phyloP scores from a whole-genome alignment of 1,140 invertebrate genomes.

The Hetaerina americana region DNA sequence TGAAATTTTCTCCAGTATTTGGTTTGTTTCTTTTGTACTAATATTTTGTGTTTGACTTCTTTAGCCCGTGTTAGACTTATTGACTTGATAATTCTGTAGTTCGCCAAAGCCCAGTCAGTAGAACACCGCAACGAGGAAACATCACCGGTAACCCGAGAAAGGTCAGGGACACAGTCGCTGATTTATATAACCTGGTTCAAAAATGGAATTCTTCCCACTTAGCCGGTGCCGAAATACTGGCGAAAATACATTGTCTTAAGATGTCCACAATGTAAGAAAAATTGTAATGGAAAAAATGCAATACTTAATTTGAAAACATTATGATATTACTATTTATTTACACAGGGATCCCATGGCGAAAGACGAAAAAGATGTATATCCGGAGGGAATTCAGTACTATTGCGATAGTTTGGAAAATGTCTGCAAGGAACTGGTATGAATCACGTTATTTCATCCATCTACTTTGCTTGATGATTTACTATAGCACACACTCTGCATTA shows the following conservation, averaged over 20 bases:
- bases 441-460: too few species aligned
- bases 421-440: background rate
- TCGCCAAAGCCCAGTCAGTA: background rate
- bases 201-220: slow-evolving; percentile 11
- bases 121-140: slow-evolving; percentile 6
- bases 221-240: slow-evolving; percentile 2
- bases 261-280: background rate
- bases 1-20: too few species aligned
- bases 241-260: slow-evolving; percentile 3
- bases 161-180: slow-evolving; percentile 10
- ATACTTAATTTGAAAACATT: too few species aligned
- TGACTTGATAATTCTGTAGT: too few species aligned
- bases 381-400: background rate
- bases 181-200: slow-evolving; percentile 14
- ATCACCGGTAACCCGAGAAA: slow-evolving; percentile 13
- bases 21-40: too few species aligned
- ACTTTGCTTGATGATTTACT: too few species aligned
- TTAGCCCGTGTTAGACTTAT: too few species aligned
- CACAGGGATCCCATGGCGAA: too few species aligned
- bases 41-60: too few species aligned
- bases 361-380: background rate
- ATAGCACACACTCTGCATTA: too few species aligned
- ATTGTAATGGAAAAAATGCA: too few species aligned
- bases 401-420: background rate
- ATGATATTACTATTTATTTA: background rate